These are phyloP conservation scores for Hylomyscus alleni DNA, from an alignment of 2,797 vertebrate species.

Conservation along the genomic window DNA sequence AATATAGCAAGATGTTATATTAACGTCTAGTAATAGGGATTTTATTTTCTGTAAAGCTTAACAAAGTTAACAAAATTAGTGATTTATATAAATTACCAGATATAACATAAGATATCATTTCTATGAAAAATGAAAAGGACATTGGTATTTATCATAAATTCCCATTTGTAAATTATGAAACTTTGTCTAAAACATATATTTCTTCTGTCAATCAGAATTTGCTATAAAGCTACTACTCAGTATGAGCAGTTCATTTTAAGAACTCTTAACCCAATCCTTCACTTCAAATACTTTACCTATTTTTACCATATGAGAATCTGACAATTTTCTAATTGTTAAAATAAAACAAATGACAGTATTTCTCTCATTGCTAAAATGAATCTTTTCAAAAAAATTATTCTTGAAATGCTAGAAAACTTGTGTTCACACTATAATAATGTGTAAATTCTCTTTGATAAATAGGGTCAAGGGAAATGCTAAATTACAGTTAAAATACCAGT, in stretches of 20 bases:
- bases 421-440: constrained; percentile 81
- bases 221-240: constrained; percentile 76
- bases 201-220: constrained; percentile 72
- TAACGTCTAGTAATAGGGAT: constrained; percentile 77
- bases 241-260: constrained; percentile 79
- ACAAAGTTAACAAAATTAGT: constrained; percentile 82
- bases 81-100: constrained; percentile 83
- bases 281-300: constrained; percentile 71
- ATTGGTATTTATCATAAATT: constrained; percentile 78
- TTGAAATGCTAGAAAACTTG: constrained; percentile 77
- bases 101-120: constrained; percentile 80
- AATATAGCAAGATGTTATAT: constrained; percentile 76
- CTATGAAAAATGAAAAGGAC: constrained; percentile 77
- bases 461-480: constrained; percentile 77
- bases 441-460: constrained; percentile 72
- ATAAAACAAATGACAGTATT: constrained; percentile 72
- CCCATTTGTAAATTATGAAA: constrained; percentile 76
- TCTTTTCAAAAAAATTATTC: constrained; percentile 72
- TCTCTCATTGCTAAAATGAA: constrained; percentile 72
- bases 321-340: constrained; percentile 66
- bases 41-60: constrained; percentile 82
- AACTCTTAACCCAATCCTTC: constrained; percentile 68
- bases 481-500: constrained; percentile 76
- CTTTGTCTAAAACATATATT: constrained; percentile 80
- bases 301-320: constrained; percentile 76